These are phyloP conservation scores for Conchocele bisecta DNA, from an alignment of 2,888 invertebrate genomes.

Conservation along the genomic window DNA sequence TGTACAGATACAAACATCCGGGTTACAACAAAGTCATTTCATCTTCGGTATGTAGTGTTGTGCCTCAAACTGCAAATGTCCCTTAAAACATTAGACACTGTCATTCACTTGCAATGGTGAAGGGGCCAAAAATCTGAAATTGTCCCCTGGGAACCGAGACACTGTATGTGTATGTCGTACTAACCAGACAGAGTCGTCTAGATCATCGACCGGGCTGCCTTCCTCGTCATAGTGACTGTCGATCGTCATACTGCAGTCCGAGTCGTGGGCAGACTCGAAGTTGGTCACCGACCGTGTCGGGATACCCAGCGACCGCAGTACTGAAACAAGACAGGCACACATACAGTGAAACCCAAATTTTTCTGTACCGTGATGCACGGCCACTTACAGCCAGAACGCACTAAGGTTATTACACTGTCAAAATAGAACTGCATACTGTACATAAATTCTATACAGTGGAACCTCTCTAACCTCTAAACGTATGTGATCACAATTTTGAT, in stretches of 20 bases:
- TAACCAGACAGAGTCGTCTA: slow-evolving; percentile 89
- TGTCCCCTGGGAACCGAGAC: too few species aligned
- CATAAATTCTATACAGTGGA: not conserved
- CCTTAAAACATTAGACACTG: too few species aligned
- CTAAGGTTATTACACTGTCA: too few species aligned
- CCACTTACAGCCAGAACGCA: not conserved
- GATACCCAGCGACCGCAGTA: slow-evolving; percentile 74
- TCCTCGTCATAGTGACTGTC: slow-evolving; percentile 81
- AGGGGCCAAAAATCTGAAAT: too few species aligned
- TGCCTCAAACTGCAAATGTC: too few species aligned
- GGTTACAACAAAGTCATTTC: too few species aligned
- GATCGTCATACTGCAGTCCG: slow-evolving; percentile 78
- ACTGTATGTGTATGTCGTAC: too few species aligned
- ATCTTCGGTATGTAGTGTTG: too few species aligned
- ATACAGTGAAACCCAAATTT: not conserved
- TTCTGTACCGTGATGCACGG: not conserved
- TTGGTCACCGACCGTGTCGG: slow-evolving; percentile 79
- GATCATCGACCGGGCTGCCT: slow-evolving; percentile 87
- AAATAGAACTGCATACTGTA: not conserved
- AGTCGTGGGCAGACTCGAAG: slow-evolving; percentile 79
- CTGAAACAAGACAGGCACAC: slow-evolving; percentile 43
- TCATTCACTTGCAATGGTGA: too few species aligned
- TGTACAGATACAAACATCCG: too few species aligned
- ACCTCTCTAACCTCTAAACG: too few species aligned
- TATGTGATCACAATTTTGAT: too few species aligned